Evolutionary conservation across 2,113 vertebrate species (phyloP).

Genomic region (Polyodon spathula): DNA sequence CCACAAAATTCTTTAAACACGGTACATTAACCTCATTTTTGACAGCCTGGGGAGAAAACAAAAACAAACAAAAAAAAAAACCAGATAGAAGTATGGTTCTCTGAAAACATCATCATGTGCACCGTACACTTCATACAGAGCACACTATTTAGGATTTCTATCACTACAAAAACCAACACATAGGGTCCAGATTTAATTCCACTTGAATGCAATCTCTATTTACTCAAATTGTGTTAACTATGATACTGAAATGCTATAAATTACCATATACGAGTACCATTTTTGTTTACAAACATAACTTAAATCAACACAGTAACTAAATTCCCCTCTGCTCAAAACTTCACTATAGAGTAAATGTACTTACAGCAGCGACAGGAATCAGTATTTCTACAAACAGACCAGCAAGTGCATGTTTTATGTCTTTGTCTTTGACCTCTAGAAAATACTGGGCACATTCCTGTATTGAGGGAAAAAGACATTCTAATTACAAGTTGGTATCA

Average conservation of each 20-base stretch:
- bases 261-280: too few relatives aligned
- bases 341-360: constrained; percentile 37
- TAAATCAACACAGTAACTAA: too few relatives aligned
- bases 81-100: neutral
- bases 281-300: too few relatives aligned
- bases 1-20: constrained; percentile 97
- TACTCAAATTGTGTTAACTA: too few relatives aligned
- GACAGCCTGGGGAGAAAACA: constrained; percentile 72
- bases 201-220: too few relatives aligned
- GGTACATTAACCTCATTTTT: constrained; percentile 99
- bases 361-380: constrained; percentile 96
- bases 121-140: neutral
- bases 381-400: constrained; percentile 98
- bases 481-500: neutral
- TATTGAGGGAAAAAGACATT: constrained; percentile 10
- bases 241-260: too few relatives aligned
- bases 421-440: constrained; percentile 97
- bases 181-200: too few relatives aligned
- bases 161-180: too few relatives aligned
- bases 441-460: constrained; percentile 98
- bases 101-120: neutral
- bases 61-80: constrained; percentile 4
- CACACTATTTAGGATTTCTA: too few relatives aligned
- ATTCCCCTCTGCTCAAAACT: too few relatives aligned
- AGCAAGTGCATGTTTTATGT: constrained; percentile 92